These are phyloP conservation scores for Pseudotriccus pelzelni DNA, from an alignment of 2,797 vertebrate species.

Conservation along the genomic window DNA sequence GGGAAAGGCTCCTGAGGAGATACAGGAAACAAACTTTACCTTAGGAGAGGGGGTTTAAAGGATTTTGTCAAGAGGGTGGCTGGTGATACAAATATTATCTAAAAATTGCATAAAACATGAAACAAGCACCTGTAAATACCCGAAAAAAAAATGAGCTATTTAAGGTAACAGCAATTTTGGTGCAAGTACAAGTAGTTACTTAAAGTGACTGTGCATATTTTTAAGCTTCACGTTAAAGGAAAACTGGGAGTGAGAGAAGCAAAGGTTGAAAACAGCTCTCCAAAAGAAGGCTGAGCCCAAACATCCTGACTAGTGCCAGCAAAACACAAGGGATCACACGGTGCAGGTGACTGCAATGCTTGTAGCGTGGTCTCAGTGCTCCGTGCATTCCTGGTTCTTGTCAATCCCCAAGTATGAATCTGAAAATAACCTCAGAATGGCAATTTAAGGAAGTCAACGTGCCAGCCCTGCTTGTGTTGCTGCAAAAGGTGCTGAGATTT, in stretches of 20 bases:
- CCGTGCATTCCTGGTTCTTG: neutral
- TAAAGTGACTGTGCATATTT: neutral
- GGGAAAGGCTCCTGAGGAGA: neutral
- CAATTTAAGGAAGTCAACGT: neutral
- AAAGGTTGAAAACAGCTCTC: neutral
- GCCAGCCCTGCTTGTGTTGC: neutral
- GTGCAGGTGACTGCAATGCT: neutral
- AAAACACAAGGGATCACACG: neutral
- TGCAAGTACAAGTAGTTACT: neutral
- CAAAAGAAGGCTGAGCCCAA: neutral
- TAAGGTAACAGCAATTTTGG: neutral
- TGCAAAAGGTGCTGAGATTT: neutral
- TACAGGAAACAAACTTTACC: neutral
- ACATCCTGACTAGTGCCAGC: neutral
- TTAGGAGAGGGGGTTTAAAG: neutral
- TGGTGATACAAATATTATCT: neutral
- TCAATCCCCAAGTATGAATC: neutral
- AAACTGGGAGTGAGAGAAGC: neutral
- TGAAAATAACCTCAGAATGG: neutral
- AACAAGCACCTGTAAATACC: neutral
- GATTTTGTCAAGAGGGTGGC: neutral
- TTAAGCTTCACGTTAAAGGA: neutral
- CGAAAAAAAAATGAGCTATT: neutral
- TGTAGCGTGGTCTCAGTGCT: neutral
- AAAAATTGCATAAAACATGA: neutral